Evolutionary conservation across 2,888 invertebrate species (phyloP).

Genomic region (Cecidostiba fungosa): DNA sequence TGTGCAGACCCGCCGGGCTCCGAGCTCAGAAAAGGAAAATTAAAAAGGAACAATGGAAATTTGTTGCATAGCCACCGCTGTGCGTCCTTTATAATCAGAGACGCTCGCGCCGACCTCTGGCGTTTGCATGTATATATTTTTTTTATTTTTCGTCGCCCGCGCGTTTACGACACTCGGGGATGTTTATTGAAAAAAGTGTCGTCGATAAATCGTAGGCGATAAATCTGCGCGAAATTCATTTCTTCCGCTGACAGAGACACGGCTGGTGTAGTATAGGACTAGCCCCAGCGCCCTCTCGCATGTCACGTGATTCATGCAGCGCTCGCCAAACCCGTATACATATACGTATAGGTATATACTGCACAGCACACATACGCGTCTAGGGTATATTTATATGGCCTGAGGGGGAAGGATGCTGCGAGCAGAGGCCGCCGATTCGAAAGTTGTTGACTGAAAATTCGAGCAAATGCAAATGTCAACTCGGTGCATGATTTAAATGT

Average conservation of each 20-base stretch:
- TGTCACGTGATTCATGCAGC: constrained; percentile 25
- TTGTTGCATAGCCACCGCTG: constrained; percentile 43
- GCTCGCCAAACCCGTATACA: not conserved
- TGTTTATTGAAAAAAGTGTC: constrained; percentile 67
- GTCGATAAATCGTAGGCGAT: constrained; percentile 70
- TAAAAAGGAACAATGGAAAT: constrained; percentile 50
- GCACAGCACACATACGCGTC: not conserved
- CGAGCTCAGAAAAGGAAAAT: constrained; percentile 38
- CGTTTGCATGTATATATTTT: constrained; percentile 35
- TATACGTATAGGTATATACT: not conserved
- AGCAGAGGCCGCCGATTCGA: constrained; percentile 26
- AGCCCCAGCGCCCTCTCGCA: not conserved
- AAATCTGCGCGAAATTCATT: constrained; percentile 68
- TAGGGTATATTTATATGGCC: not conserved
- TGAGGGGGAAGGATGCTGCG: not conserved
- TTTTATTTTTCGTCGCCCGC: not conserved
- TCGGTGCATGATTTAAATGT: constrained; percentile 53
- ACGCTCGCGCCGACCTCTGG: constrained; percentile 32
- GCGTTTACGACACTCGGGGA: constrained; percentile 50
- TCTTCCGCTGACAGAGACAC: constrained; percentile 56
- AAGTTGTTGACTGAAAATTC: constrained; percentile 47
- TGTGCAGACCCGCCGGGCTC: too few relatives aligned
- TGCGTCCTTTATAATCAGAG: constrained; percentile 58
- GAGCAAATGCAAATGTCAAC: constrained; percentile 49
- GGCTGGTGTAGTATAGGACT: not conserved